Evolutionary conservation across 2,113 vertebrate genomes (phyloP).

Genomic region (Cynopterus brachyotis): DNA sequence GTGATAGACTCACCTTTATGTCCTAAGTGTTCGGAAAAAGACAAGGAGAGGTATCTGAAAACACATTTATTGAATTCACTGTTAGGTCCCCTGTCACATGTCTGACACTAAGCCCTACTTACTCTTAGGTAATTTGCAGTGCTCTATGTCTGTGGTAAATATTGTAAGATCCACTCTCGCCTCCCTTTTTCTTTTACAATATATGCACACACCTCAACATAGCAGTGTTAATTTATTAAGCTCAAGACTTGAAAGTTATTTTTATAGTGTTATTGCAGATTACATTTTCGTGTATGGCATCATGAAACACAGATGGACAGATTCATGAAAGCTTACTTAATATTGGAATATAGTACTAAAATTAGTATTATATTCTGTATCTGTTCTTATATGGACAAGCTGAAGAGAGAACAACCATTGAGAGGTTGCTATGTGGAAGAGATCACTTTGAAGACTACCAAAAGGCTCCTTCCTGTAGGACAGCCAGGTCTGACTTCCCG

Average conservation of each 20-base stretch:
- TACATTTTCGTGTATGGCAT: neutral
- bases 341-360: neutral
- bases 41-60: neutral
- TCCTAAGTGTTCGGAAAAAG: neutral
- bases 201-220: neutral
- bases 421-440: neutral
- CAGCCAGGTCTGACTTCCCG: fast-evolving
- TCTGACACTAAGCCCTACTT: neutral
- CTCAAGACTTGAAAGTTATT: neutral
- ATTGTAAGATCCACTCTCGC: neutral
- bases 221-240: neutral
- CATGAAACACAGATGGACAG: neutral
- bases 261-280: neutral
- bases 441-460: neutral
- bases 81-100: neutral
- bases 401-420: neutral
- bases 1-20: neutral
- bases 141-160: neutral
- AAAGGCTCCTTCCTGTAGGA: neutral
- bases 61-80: neutral
- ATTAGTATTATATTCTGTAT: neutral
- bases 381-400: neutral
- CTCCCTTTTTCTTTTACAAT: neutral
- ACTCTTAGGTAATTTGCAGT: neutral
- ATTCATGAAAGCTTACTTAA: neutral